Evolutionary conservation across 2,888 invertebrate species (phyloP).

Genomic region (Conomelus anceps): DNA sequence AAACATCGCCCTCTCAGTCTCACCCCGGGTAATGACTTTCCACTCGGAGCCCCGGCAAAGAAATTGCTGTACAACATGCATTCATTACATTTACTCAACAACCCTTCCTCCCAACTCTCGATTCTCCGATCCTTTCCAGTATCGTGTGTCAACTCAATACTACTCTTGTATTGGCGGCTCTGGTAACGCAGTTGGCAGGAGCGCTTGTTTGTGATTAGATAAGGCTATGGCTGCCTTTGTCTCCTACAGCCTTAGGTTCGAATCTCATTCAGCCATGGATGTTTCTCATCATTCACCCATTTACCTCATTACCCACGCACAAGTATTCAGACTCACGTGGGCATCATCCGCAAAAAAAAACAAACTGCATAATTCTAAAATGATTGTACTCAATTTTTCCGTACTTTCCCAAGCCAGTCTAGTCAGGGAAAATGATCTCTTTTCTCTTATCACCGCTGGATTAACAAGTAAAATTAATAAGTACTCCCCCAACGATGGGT

Average conservation of each 20-base stretch:
- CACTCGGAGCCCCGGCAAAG: neutral
- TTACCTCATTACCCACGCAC: too few relatives aligned
- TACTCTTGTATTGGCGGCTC: too few relatives aligned
- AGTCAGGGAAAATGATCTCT: neutral
- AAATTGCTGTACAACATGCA: neutral
- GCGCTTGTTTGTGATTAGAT: too few relatives aligned
- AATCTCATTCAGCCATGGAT: too few relatives aligned
- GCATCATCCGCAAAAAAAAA: too few relatives aligned
- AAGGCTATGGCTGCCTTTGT: too few relatives aligned
- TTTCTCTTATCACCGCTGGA: neutral
- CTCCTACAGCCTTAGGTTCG: too few relatives aligned
- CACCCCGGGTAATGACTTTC: neutral
- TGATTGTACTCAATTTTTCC: neutral
- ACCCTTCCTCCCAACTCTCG: neutral
- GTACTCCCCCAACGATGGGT: neutral
- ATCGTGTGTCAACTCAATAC: neutral
- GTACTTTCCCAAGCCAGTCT: neutral
- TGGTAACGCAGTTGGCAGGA: too few relatives aligned
- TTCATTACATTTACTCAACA: neutral
- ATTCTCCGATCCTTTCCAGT: neutral
- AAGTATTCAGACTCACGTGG: too few relatives aligned
- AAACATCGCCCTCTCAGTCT: neutral
- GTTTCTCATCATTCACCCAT: too few relatives aligned
- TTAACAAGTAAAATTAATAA: neutral
- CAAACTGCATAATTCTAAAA: neutral